A percentile compares a stretch with the other conserved stretches of the same genome.
Conservation (phyloP, 2,797 vertebrate species). For the Schizopygopsis malacanthus region DNA sequence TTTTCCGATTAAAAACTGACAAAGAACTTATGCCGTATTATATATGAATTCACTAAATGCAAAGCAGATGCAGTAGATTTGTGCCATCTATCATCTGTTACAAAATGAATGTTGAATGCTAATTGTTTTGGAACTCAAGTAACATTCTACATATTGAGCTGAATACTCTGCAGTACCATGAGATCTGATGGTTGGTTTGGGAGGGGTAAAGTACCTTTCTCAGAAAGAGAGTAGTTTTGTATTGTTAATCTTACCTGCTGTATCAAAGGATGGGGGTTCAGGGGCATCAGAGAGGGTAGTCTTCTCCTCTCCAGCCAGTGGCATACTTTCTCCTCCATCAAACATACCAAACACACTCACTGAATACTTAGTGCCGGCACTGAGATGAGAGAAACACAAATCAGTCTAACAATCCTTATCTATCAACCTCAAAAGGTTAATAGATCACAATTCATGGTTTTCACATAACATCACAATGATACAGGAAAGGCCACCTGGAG, state of each 20-base stretch:
- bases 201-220: neutral
- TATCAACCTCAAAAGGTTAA: neutral
- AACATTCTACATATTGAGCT: neutral
- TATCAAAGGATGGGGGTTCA: constrained; percentile 62
- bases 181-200: neutral
- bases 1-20: constrained; percentile 58
- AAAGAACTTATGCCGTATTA: constrained; percentile 34
- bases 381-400: constrained; percentile 64
- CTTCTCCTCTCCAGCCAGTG: constrained; percentile 94
- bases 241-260: constrained; percentile 69
- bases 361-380: constrained; percentile 93
- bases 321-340: constrained; percentile 94
- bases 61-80: neutral
- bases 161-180: neutral
- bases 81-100: neutral
- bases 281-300: constrained; percentile 91
- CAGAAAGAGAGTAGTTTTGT: constrained; percentile 16
- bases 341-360: constrained; percentile 97
- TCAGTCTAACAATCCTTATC: neutral
- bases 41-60: constrained; percentile 23
- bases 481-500: neutral
- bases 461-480: neutral
- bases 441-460: neutral
- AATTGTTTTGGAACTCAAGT: neutral
- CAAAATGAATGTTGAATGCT: neutral